phyloP scores from a whole-genome alignment of 2,113 vertebrate species.

The Cephalopterus ornatus region DNA sequence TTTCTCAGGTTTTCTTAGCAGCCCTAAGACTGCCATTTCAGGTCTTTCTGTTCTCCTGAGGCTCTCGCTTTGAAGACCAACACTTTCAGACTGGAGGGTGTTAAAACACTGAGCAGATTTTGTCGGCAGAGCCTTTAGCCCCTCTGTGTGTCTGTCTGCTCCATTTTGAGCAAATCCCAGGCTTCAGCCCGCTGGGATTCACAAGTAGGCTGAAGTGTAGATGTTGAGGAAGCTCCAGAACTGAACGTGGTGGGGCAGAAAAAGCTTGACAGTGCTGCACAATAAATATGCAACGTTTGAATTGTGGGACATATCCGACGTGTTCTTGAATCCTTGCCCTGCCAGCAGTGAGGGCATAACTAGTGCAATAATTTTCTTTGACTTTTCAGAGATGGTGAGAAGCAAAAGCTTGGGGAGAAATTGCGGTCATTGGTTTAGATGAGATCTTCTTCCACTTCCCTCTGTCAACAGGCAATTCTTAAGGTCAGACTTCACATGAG shows the following conservation, averaged over 20 bases:
- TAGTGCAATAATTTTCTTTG: background rate
- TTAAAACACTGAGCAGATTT: background rate
- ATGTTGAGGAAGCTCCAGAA: background rate
- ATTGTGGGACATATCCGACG: background rate
- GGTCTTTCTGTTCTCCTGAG: background rate
- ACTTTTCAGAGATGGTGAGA: background rate
- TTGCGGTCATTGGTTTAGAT: background rate
- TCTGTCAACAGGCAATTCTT: background rate
- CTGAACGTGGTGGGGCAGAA: rapidly evolving
- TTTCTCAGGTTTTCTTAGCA: background rate
- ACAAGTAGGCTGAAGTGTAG: background rate
- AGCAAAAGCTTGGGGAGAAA: background rate
- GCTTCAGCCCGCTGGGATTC: background rate
- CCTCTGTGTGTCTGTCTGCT: background rate
- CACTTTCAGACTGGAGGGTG: background rate
- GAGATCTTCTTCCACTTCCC: background rate
- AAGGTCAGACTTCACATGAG: background rate
- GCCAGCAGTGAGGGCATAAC: background rate
- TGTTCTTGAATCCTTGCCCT: background rate
- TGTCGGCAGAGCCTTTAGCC: background rate
- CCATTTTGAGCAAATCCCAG: background rate
- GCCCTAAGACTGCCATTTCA: background rate
- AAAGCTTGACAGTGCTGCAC: background rate
- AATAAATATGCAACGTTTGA: background rate
- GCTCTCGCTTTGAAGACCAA: background rate